Evolutionary conservation across 2,888 invertebrate genomes (phyloP).

Genomic region (Hydropsyche betteni): DNA sequence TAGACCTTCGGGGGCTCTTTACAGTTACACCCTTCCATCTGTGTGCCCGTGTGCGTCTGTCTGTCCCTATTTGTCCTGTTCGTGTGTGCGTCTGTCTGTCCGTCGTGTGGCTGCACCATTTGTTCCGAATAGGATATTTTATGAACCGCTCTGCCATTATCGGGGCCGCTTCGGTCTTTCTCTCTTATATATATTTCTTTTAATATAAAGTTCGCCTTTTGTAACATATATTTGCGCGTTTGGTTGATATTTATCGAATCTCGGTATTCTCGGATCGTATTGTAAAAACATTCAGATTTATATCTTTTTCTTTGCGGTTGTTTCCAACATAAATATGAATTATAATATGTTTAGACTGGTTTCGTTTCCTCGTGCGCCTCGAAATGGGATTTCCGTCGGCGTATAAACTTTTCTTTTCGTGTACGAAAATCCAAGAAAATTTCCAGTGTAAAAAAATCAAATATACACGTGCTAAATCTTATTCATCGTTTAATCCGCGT

Average conservation of each 20-base stretch:
- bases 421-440: background rate
- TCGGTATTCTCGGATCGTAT: conserved; percentile 36
- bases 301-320: conserved; percentile 30
- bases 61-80: background rate
- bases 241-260: conserved; percentile 34
- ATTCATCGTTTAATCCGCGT: no score
- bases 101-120: conserved; percentile 41
- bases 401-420: background rate
- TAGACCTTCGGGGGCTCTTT: conserved; percentile 22
- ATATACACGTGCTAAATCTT: no score
- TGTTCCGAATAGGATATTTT: conserved; percentile 49
- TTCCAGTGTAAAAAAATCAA: background rate
- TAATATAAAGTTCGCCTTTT: background rate
- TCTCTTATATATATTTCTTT: conserved; percentile 4
- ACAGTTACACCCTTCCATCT: background rate
- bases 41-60: no score
- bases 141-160: conserved; percentile 40
- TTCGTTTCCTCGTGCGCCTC: background rate
- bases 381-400: conserved; percentile 1
- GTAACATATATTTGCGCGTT: background rate
- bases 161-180: conserved; percentile 25
- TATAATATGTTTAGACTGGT: conserved; percentile 26
- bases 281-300: conserved; percentile 40
- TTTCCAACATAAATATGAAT: conserved; percentile 37
- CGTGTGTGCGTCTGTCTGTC: conserved; percentile 12